phyloP scores from a whole-genome alignment of 2,888 invertebrate species.

The Nowickia ferox region DNA sequence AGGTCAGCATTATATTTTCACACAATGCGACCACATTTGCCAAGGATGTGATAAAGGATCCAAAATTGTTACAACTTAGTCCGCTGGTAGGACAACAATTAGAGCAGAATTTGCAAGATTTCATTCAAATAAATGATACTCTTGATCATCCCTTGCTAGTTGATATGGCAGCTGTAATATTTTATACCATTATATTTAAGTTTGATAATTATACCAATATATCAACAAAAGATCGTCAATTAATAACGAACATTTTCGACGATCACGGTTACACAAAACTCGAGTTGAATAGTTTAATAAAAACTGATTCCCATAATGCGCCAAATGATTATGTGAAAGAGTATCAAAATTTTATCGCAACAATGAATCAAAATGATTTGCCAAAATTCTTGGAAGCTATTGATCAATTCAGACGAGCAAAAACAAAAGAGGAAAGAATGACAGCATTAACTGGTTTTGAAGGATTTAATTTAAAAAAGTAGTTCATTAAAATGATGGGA shows the following conservation, averaged over 20 bases:
- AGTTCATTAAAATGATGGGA: too few species aligned
- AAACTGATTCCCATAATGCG: background rate
- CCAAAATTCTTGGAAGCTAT: too few species aligned
- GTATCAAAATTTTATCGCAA: slow-evolving; percentile 1
- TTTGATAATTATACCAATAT: background rate
- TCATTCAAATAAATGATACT: background rate
- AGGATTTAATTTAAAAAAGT: too few species aligned
- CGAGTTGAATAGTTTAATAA: background rate
- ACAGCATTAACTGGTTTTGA: too few species aligned
- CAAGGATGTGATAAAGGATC: background rate
- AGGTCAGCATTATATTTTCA: background rate
- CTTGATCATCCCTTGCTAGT: background rate
- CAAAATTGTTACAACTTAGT: background rate
- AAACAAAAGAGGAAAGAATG: too few species aligned
- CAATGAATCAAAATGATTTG: too few species aligned
- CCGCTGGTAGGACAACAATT: background rate
- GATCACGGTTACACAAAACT: background rate
- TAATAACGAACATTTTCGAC: background rate
- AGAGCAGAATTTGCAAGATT: background rate
- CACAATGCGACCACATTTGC: background rate
- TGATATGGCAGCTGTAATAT: background rate
- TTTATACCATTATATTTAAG: background rate
- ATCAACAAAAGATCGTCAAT: background rate
- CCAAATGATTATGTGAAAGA: background rate
- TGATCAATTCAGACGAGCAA: too few species aligned